These are phyloP conservation scores for Sphinx pinastri DNA, from an alignment of 2,888 invertebrate genomes.

Conservation along the genomic window DNA sequence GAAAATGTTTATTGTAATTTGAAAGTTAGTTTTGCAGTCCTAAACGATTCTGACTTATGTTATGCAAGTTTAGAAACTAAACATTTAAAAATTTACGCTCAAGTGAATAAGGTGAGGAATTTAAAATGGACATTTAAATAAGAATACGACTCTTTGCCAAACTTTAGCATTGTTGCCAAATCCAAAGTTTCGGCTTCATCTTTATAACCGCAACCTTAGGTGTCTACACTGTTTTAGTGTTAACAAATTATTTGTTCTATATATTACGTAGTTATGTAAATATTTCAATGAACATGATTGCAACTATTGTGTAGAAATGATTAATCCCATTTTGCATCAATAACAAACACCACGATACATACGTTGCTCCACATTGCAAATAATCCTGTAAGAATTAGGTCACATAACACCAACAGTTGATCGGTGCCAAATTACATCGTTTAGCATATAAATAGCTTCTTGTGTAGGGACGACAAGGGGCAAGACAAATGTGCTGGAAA, in stretches of 20 bases:
- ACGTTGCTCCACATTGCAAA: neutral
- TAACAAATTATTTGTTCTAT: too few species aligned
- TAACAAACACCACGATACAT: neutral
- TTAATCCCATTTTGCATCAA: neutral
- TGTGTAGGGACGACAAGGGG: conserved; percentile 10
- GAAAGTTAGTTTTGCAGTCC: conserved; percentile 2
- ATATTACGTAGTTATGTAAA: too few species aligned
- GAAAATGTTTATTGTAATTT: conserved; percentile 6
- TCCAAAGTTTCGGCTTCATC: neutral
- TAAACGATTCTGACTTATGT: neutral
- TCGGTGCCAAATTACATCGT: conserved; percentile 24
- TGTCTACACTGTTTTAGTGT: too few species aligned
- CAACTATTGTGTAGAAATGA: neutral
- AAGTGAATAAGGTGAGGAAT: too few species aligned
- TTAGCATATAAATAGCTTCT: conserved; percentile 23
- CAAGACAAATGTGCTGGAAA: conserved; percentile 21
- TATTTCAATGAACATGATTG: too few species aligned
- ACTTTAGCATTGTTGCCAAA: neutral
- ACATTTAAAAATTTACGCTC: neutral
- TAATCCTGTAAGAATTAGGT: conserved; percentile 22
- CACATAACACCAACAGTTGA: conserved; percentile 17
- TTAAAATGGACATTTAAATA: too few species aligned
- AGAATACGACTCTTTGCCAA: neutral
- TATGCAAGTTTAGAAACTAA: neutral
- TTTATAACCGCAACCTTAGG: neutral